Percentiles rank a stretch among this genome's conserved stretches.
Conservation (phyloP, 2,797 vertebrate genomes). For the Mionectes olivaceus region DNA sequence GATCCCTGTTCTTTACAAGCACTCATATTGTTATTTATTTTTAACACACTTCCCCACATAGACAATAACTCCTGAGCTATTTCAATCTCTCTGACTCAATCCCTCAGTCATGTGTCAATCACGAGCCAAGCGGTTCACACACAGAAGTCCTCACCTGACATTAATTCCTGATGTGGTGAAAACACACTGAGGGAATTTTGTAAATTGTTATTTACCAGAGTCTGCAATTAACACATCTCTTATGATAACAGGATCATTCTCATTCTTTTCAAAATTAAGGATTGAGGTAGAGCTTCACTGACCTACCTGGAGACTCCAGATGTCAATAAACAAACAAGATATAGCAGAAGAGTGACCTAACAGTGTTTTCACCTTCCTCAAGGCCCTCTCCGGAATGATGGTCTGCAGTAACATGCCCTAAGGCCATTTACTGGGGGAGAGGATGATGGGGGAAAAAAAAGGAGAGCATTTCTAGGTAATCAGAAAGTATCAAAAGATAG, state of each 20-base stretch:
- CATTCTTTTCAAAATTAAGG: not conserved
- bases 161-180: not conserved
- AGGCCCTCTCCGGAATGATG: not conserved
- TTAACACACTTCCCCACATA: not conserved
- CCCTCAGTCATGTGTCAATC: not conserved
- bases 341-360: fast-evolving
- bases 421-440: not conserved
- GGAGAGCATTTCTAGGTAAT: not conserved
- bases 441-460: not conserved
- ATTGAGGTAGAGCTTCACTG: not conserved
- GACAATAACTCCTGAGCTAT: not conserved
- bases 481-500: not conserved
- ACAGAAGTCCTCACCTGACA: not conserved
- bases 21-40: slow-evolving; percentile 45
- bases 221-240: not conserved
- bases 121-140: slow-evolving; percentile 6
- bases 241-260: not conserved
- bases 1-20: not conserved
- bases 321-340: not conserved
- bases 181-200: not conserved
- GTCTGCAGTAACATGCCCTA: not conserved
- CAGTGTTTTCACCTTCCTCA: fast-evolving
- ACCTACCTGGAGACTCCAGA: not conserved
- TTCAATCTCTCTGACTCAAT: not conserved
- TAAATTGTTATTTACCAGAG: not conserved